These are phyloP conservation scores for Ganaspis brasiliensis DNA, from an alignment of 2,888 invertebrate species.

Conservation along the genomic window DNA sequence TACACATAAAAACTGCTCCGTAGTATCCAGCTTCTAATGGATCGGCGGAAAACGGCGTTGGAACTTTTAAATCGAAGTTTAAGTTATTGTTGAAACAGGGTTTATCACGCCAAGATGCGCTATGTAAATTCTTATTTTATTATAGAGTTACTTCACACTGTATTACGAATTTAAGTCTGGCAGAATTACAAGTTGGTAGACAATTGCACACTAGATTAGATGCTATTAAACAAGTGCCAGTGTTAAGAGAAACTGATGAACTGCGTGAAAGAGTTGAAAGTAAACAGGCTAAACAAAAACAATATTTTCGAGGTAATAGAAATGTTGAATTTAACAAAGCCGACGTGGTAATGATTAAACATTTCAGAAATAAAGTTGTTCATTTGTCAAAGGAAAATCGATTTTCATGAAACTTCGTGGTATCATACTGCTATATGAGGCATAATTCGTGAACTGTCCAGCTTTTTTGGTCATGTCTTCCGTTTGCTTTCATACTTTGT, in stretches of 20 bases:
- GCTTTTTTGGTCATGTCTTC: no score
- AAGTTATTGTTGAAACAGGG: not conserved
- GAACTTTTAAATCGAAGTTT: conserved; percentile 42
- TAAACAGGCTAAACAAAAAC: conserved; percentile 47
- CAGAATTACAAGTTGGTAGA: conserved; percentile 37
- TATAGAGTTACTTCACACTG: conserved; percentile 40
- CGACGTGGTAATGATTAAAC: not conserved
- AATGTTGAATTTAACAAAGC: conserved; percentile 35
- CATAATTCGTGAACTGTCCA: no score
- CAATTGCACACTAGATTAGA: not conserved
- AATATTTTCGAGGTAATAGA: conserved; percentile 52
- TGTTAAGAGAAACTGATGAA: not conserved
- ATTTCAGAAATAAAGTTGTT: not conserved
- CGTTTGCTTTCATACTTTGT: no score
- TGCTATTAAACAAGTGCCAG: not conserved
- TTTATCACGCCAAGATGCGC: not conserved
- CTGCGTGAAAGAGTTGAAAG: conserved; percentile 47
- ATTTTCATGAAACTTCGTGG: no score
- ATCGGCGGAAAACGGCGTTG: conserved; percentile 51
- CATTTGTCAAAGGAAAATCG: no score
- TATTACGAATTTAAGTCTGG: conserved; percentile 40
- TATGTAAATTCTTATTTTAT: not conserved
- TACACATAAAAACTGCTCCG: conserved; percentile 45
- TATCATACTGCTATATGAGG: no score
- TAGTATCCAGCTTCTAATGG: conserved; percentile 55